These are phyloP conservation scores for Trinectes maculatus DNA, from an alignment of 2,113 vertebrate species.

Conservation along the genomic window DNA sequence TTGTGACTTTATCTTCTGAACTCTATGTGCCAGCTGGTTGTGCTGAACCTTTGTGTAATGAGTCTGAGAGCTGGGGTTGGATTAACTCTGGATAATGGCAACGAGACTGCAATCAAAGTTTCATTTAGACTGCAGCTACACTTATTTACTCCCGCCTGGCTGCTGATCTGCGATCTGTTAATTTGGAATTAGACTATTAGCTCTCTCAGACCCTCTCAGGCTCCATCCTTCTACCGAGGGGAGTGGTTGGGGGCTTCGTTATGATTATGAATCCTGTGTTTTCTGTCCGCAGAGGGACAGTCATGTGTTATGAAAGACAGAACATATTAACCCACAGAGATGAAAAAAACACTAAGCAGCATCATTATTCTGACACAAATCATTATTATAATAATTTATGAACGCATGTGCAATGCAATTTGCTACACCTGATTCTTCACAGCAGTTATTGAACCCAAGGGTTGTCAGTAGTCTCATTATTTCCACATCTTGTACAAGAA, in stretches of 20 bases:
- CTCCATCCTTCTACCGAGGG: constrained; percentile 1
- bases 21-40: constrained; percentile 16
- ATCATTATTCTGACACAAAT: constrained; percentile 16
- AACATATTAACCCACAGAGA: constrained; percentile 4
- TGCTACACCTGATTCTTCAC: constrained; percentile 12
- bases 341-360: not conserved
- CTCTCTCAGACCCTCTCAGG: not conserved
- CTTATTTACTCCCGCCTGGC: constrained; percentile 33
- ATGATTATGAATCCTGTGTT: constrained; percentile 10
- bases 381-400: constrained; percentile 15
- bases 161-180: constrained; percentile 46
- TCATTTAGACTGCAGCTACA: constrained; percentile 56
- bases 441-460: constrained; percentile 16
- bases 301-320: constrained; percentile 2
- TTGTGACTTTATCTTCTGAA: constrained; percentile 34
- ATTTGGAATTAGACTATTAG: constrained; percentile 55
- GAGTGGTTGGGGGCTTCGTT: not conserved
- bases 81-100: constrained; percentile 62
- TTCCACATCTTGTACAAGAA: too few relatives aligned
- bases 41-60: constrained; percentile 44
- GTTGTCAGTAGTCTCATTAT: not conserved
- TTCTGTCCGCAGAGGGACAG: constrained; percentile 1
- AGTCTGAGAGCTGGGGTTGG: constrained; percentile 49
- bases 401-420: not conserved
- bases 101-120: constrained; percentile 65